These are phyloP conservation scores for Bombus balteatus DNA, from an alignment of 1,140 invertebrate species.

Conservation along the genomic window DNA sequence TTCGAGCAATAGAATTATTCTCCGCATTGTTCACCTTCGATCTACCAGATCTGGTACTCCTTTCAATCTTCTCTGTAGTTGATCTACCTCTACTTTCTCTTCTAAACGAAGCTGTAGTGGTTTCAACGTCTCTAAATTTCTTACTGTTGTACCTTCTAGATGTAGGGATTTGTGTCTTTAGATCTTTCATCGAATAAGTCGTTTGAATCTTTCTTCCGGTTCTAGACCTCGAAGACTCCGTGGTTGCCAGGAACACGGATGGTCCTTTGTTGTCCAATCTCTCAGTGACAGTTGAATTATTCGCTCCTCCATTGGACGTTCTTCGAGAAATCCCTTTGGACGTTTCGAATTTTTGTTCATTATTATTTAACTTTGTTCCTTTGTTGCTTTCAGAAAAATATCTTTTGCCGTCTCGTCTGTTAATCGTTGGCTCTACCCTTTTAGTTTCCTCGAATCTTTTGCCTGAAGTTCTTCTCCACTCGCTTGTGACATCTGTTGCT, in stretches of 20 bases:
- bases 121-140: slow-evolving; percentile 15
- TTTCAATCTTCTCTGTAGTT: slow-evolving; percentile 9
- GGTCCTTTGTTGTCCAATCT: slow-evolving; percentile 53
- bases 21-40: slow-evolving; percentile 31
- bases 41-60: neutral
- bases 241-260: slow-evolving; percentile 52
- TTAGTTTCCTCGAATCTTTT: neutral
- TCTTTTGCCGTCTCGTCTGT: slow-evolving; percentile 30
- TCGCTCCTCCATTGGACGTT: neutral
- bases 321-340: slow-evolving; percentile 10
- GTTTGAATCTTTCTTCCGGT: slow-evolving; percentile 74
- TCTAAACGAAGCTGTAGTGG: neutral
- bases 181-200: slow-evolving; percentile 59
- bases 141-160: slow-evolving; percentile 39
- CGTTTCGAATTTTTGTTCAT: neutral
- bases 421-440: neutral
- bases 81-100: slow-evolving; percentile 7
- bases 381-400: slow-evolving; percentile 12
- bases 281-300: neutral
- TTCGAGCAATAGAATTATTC: slow-evolving; percentile 33
- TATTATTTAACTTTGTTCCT: neutral
- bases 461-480: neutral
- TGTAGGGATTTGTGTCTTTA: slow-evolving; percentile 51
- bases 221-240: slow-evolving; percentile 64
- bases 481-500: neutral